phyloP scores from a whole-genome alignment of 2,888 invertebrate species.

The Scaptomyza cyrtandrae region DNA sequence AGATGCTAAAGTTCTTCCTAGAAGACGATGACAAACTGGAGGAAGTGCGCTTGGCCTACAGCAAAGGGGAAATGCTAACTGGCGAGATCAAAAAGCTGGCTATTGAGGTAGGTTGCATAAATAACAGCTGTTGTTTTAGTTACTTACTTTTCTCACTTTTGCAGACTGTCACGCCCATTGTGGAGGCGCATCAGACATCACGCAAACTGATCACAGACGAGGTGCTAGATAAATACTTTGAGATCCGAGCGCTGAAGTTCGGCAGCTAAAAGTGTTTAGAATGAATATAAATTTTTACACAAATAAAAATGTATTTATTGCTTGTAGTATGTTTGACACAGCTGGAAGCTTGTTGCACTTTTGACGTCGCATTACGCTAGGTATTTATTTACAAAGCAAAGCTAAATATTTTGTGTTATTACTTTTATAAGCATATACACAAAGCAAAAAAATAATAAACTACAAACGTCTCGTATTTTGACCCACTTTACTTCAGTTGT shows the following conservation, averaged over 20 bases:
- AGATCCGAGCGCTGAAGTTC: conserved; percentile 90
- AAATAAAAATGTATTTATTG: conserved; percentile 49
- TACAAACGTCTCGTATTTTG: conserved; percentile 62
- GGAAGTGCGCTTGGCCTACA: conserved; percentile 86
- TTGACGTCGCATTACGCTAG: conserved; percentile 45
- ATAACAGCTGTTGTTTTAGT: too few relatives aligned
- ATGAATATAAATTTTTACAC: conserved; percentile 6
- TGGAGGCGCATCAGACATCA: conserved; percentile 92
- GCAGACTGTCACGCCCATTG: conserved; percentile 89
- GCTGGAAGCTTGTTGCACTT: conserved; percentile 56
- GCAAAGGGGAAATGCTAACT: conserved; percentile 92
- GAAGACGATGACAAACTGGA: conserved; percentile 95
- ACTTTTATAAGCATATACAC: conserved; percentile 61
- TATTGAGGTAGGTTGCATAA: conserved; percentile 86
- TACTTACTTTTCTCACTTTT: neutral
- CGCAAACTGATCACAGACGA: conserved; percentile 94
- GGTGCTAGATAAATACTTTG: conserved; percentile 92
- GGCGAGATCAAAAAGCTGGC: conserved; percentile 97
- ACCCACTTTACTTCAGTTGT: conserved; percentile 57
- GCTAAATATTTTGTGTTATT: conserved; percentile 55
- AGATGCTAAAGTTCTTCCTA: conserved; percentile 96
- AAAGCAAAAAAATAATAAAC: conserved; percentile 38
- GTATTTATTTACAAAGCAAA: conserved; percentile 61
- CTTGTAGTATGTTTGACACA: conserved; percentile 38
- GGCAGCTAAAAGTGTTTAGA: conserved; percentile 53